Evolutionary conservation across 2,888 invertebrate species (phyloP), one percentile per base, ranked within the genome.

Genomic region (Protula sp.): DNA sequence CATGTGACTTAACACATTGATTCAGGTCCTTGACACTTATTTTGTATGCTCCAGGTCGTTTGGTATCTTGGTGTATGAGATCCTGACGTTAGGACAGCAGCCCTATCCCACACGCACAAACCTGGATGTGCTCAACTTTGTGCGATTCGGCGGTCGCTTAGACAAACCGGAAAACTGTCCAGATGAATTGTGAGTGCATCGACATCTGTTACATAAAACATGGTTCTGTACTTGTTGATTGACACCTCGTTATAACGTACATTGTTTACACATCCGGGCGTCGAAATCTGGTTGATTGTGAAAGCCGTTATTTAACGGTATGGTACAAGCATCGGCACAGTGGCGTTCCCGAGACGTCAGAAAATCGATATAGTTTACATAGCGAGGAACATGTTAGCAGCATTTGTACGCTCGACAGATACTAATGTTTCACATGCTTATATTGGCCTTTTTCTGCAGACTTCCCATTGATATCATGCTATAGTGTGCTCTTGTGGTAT

Each of bases 101-200:
- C 99, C 99, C 0, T 99, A 99, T 82, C 93, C 92, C 3, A 94
- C 93, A 9, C 86, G 91, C 65, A 91, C 90, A 61, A 97, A 98
- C 83, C 84, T 91, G 19, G 94, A 97, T 80, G 97, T 98, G 29
- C 83, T 95, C 60, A 87, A 91, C 70, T 91, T 90, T 79, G 94
- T 98, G 5, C 86, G 92, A 65, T 87, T 87, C 2, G 94, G 94
- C 0, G 94, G 94, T 30, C 85, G 89, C 50, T 85, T 94, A n/a
- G 82, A 82, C 51, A 71, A 77, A 58, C 84, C 84, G 2, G 87
- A 88, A 31, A 90, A 90, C 77, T 95, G 94, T 79, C 93, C 94
- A 0, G 87, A 89, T 66, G 81, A 82, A 64, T 70, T 85, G 83
- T 84, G 72, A 78, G 82, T 74, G 51, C 5, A 50, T n/a, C 9